Conservation (phyloP, 2,888 invertebrate species). For the Dorcus hopei region DNA sequence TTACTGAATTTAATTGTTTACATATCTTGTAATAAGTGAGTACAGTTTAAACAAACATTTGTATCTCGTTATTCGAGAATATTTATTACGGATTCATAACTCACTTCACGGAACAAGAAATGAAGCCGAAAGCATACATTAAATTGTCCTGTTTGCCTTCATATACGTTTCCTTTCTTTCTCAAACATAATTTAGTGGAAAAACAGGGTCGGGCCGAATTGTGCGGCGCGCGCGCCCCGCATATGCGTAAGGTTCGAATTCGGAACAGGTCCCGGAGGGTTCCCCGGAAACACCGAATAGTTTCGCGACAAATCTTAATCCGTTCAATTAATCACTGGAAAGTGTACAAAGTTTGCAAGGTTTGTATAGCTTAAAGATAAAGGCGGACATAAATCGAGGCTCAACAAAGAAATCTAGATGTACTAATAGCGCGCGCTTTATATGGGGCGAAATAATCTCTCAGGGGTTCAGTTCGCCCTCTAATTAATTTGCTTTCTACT, state of each 20-base stretch:
- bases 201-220: conserved; percentile 2
- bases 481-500: conserved; percentile 41
- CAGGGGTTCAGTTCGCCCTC: conserved; percentile 7
- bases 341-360: conserved; percentile 41
- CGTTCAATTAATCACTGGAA: conserved; percentile 41
- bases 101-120: no score
- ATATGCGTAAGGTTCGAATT: conserved; percentile 13
- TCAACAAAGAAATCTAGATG: conserved; percentile 36
- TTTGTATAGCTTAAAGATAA: conserved; percentile 41
- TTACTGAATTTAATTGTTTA: no score
- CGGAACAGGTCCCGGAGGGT: conserved; percentile 3
- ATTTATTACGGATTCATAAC: no score
- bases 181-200: conserved; percentile 7
- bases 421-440: conserved; percentile 22
- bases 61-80: no score
- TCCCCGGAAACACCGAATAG: conserved; percentile 24
- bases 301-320: conserved; percentile 42
- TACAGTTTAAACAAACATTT: no score
- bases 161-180: not conserved
- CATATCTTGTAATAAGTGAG: no score
- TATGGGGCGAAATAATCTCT: not conserved
- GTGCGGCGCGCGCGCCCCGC: not conserved
- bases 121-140: not conserved
- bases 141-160: conserved; percentile 1
- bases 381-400: conserved; percentile 39